Conservation (phyloP, 2,888 invertebrate genomes). For the Lepidocyrtinus sp. region DNA sequence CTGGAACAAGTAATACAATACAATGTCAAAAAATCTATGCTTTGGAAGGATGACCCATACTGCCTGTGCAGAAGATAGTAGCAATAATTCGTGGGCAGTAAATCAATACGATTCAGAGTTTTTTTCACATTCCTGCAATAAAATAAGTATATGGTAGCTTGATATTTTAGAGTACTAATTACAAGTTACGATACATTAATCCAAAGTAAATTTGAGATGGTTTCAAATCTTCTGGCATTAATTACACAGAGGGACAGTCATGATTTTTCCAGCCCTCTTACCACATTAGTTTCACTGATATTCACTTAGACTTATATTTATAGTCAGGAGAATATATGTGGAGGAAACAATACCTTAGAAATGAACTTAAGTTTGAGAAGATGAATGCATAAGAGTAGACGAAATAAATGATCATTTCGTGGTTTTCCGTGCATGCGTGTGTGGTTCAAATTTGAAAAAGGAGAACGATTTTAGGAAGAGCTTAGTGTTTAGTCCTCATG, state of each 20-base stretch:
- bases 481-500: too few species aligned
- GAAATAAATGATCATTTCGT: constrained; percentile 12
- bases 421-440: constrained; percentile 7
- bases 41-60: too few species aligned
- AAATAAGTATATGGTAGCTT: constrained; percentile 24
- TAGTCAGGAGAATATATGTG: too few species aligned
- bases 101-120: constrained; percentile 24
- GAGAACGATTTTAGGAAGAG: too few species aligned
- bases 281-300: constrained; percentile 8
- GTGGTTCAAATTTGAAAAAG: constrained; percentile 9
- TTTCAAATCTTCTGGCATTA: constrained; percentile 32
- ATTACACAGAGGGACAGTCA: constrained; percentile 47
- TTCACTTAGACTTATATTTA: too few species aligned
- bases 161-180: constrained; percentile 34
- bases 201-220: constrained; percentile 34
- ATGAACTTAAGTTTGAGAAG: too few species aligned
- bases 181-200: constrained; percentile 41
- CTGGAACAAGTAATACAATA: too few species aligned
- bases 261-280: constrained; percentile 19
- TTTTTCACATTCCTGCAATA: not conserved
- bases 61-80: too few species aligned
- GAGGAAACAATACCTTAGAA: too few species aligned
- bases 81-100: constrained; percentile 25
- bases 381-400: too few species aligned
- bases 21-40: too few species aligned